These are phyloP conservation scores for Volucella bombylans DNA, from an alignment of 2,888 invertebrate species.

Conservation along the genomic window DNA sequence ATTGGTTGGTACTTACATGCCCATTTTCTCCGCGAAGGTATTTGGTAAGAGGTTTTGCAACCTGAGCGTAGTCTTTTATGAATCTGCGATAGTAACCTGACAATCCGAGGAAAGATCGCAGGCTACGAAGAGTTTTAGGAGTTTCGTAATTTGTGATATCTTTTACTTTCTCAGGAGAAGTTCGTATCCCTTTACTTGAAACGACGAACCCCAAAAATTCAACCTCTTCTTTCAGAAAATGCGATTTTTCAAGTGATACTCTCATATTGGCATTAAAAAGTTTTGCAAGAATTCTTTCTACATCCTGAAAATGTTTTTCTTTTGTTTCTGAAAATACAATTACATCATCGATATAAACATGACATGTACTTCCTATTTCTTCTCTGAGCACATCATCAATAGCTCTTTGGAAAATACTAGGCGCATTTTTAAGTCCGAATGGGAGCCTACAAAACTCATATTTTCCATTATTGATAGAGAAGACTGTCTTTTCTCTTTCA, in stretches of 20 bases:
- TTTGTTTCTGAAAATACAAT: constrained; percentile 35
- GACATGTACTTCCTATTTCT: constrained; percentile 24
- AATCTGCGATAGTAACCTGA: constrained; percentile 41
- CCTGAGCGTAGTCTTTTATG: constrained; percentile 24
- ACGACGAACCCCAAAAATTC: constrained; percentile 58
- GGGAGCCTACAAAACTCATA: constrained; percentile 30
- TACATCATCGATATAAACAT: constrained; percentile 40
- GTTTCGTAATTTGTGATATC: constrained; percentile 53
- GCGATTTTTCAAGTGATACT: constrained; percentile 38
- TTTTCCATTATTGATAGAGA: neutral
- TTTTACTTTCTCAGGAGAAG: constrained; percentile 47
- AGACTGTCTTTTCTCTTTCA: too few species aligned
- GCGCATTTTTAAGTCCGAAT: constrained; percentile 25
- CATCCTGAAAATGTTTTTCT: constrained; percentile 17
- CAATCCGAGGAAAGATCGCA: constrained; percentile 36
- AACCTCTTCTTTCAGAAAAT: constrained; percentile 39
- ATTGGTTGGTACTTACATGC: constrained; percentile 19
- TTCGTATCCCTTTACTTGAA: constrained; percentile 49
- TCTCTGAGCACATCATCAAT: constrained; percentile 25
- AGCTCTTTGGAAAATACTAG: constrained; percentile 25
- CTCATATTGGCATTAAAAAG: constrained; percentile 38
- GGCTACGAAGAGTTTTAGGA: constrained; percentile 35
- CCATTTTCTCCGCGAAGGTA: constrained; percentile 33
- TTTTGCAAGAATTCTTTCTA: constrained; percentile 14
- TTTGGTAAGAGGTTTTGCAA: constrained; percentile 27